Percentiles rank a stretch among this genome's conserved stretches.
Conservation (phyloP, 2,888 invertebrate genomes). For the Pediacus dermestoides region DNA sequence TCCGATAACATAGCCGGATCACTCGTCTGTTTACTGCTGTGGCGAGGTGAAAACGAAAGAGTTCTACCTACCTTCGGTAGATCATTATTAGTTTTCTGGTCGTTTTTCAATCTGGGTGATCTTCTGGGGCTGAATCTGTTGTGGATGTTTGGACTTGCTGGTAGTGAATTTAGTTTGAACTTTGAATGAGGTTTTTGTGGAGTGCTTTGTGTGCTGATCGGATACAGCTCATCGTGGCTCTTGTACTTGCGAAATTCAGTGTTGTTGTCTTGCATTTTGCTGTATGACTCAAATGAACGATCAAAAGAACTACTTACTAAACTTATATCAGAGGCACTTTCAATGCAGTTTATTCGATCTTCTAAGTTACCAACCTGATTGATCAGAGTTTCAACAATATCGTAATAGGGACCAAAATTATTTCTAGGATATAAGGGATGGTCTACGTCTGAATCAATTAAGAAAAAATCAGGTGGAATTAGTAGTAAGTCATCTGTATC, state of each 20-base stretch:
- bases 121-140: slow-evolving; percentile 26
- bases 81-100: slow-evolving; percentile 8
- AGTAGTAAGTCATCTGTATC: slow-evolving; percentile 78
- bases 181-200: slow-evolving; percentile 44
- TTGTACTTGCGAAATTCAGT: slow-evolving; percentile 31
- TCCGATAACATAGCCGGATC: slow-evolving; percentile 31
- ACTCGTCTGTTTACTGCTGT: slow-evolving; percentile 15
- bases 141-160: slow-evolving; percentile 36
- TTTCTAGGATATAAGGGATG: slow-evolving; percentile 11
- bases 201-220: slow-evolving; percentile 43
- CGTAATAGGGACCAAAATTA: slow-evolving; percentile 41
- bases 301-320: slow-evolving; percentile 32
- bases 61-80: slow-evolving; percentile 12
- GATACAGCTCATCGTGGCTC: slow-evolving; percentile 37
- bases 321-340: slow-evolving; percentile 37
- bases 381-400: slow-evolving; percentile 62
- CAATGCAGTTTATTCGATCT: slow-evolving; percentile 52
- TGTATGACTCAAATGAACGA: slow-evolving; percentile 23
- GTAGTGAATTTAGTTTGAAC: slow-evolving; percentile 40
- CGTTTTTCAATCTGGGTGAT: slow-evolving; percentile 4
- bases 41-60: too few relatives aligned
- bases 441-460: slow-evolving; percentile 59
- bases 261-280: slow-evolving; percentile 21
- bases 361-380: slow-evolving; percentile 60
- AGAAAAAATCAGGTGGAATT: slow-evolving; percentile 74